Evolutionary conservation across 2,113 vertebrate genomes (phyloP).

Genomic region (Recurvirostra avosetta): DNA sequence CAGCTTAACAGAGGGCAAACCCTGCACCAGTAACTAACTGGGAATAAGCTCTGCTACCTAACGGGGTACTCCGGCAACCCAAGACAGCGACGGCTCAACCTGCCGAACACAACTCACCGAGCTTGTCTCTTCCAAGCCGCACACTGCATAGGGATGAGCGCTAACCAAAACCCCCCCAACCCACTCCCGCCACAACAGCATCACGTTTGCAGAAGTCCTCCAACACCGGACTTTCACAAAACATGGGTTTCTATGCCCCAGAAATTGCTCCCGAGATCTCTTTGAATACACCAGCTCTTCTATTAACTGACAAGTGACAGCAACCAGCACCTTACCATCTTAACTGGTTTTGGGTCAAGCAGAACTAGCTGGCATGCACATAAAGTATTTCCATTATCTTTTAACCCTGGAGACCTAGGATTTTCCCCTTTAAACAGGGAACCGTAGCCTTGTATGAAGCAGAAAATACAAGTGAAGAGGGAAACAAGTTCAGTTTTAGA

Average conservation of each 20-base stretch:
- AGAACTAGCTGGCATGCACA: background rate
- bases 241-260: background rate
- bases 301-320: background rate
- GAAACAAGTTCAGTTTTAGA: background rate
- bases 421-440: background rate
- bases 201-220: background rate
- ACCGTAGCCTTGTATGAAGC: background rate
- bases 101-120: background rate
- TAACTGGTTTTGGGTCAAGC: background rate
- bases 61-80: accelerated
- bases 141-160: accelerated
- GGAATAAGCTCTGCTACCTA: background rate
- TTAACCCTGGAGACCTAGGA: background rate
- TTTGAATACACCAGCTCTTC: background rate
- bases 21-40: background rate
- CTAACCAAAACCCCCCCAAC: background rate
- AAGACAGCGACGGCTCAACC: background rate
- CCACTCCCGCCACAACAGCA: background rate
- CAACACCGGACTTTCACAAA: background rate
- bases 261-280: background rate
- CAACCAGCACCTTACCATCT: background rate
- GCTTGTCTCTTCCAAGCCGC: background rate
- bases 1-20: background rate
- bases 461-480: background rate
- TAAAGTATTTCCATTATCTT: background rate